Percentiles rank a stretch among this genome's conserved stretches.
Evolutionary conservation across 2,888 invertebrate genomes (phyloP).

Genomic region (Rhingia campestris): DNA sequence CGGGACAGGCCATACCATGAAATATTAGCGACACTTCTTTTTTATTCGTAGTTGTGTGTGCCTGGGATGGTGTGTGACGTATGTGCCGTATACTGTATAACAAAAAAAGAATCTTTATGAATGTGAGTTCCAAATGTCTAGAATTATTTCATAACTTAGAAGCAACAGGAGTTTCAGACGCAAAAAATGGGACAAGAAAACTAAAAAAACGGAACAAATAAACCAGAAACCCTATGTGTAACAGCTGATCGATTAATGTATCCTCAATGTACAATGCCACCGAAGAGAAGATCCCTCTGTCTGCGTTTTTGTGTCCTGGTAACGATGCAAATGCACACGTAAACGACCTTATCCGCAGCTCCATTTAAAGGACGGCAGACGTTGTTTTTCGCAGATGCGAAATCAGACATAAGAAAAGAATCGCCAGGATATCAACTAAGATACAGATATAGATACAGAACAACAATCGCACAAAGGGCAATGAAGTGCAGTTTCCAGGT

Average conservation of each 20-base stretch:
- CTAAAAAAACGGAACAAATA: neutral
- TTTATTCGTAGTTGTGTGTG: neutral
- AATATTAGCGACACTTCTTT: conserved; percentile 69
- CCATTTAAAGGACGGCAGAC: conserved; percentile 54
- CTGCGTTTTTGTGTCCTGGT: conserved; percentile 6
- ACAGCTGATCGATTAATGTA: conserved; percentile 74
- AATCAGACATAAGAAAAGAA: conserved; percentile 64
- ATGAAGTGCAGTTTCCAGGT: conserved; percentile 68
- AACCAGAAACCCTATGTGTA: conserved; percentile 25
- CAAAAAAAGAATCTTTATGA: conserved; percentile 28
- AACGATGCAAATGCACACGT: conserved; percentile 65
- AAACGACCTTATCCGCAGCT: conserved; percentile 29
- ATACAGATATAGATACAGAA: conserved; percentile 11
- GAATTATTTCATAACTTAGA: conserved; percentile 65
- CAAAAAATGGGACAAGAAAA: conserved; percentile 25
- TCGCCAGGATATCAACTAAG: conserved; percentile 51
- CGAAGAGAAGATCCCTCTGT: neutral
- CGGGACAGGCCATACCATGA: conserved; percentile 64
- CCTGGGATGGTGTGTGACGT: conserved; percentile 34
- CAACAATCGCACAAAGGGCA: conserved; percentile 57
- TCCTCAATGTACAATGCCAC: conserved; percentile 68
- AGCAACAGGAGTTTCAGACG: conserved; percentile 67
- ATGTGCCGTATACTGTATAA: conserved; percentile 2
- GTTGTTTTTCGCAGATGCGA: conserved; percentile 71
- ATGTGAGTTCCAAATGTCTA: conserved; percentile 35